Evolutionary conservation across 2,113 vertebrate species (phyloP), one percentile per base, ranked within the genome.

Genomic region (Xyliphius kryptos): DNA sequence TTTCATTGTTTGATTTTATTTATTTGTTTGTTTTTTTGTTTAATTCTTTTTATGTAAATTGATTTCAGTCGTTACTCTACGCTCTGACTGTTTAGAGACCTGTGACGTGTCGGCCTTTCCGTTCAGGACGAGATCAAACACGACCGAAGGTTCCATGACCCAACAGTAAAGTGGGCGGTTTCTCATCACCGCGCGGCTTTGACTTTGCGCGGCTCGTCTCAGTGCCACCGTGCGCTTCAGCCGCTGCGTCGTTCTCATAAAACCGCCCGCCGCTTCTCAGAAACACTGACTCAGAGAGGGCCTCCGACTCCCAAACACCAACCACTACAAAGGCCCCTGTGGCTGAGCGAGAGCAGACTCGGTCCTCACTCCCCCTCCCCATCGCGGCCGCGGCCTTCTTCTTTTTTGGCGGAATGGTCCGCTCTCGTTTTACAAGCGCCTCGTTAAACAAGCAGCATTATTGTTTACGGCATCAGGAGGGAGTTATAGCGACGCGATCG

Each of bases 391-490:
- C 8, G 14, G 13, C 8, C 7, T 1, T 0, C 6, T 22, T 1
- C 14, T 12, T 13, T 20, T 12, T 13, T 50, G n/a, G 51, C 9
- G 44, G 15, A 53, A 69, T 16, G 48, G 26, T 32, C 38, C 46
- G 37, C 38, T 61, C 61, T 66, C 56, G 11, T 38, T 69, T 72
- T 73, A 73, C 73, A 51, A 53, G 40, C 50, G 44, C 13, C 0
- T 21, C 53, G 1, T 36, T 32, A 47, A 59, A 70, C 65, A 58
- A 58, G 62, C 66, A n/a, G 9, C 20, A 61, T 76, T 76, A 55
- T 14, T 59, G 65, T 76, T 70, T 66, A 63, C 55, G 67, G 61
- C 49, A 58, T 66, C 65, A 64, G 52, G 63, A 63, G 63, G 56
- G 63, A 69, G 56, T 71, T 63, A 47, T 46, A 64, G 65, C 15